Conservation (phyloP, 2,888 invertebrate species). For the Idaea aversata region DNA sequence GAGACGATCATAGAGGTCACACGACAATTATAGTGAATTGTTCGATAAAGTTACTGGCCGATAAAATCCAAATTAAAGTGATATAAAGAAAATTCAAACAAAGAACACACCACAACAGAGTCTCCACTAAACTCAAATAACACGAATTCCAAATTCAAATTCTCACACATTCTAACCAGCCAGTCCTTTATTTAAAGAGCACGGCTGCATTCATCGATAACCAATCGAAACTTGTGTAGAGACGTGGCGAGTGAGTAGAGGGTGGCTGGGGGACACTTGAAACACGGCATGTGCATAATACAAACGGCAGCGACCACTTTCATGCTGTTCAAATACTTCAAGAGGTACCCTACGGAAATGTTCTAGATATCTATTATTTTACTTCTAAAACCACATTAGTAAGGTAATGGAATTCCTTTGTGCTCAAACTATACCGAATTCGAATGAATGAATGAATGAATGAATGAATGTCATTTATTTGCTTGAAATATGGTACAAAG, state of each 20-base stretch:
- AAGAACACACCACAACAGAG: too few species aligned
- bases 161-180: background rate
- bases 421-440: too few species aligned
- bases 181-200: background rate
- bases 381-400: too few species aligned
- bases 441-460: too few species aligned
- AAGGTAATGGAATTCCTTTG: too few species aligned
- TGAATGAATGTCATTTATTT: too few species aligned
- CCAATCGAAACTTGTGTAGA: constrained; percentile 31
- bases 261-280: constrained; percentile 5
- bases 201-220: constrained; percentile 16
- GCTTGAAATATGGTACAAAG: too few species aligned
- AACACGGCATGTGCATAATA: constrained; percentile 20
- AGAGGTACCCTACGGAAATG: background rate
- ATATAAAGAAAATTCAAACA: too few species aligned
- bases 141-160: background rate
- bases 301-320: constrained; percentile 7
- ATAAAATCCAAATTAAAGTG: too few species aligned
- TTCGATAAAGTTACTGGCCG: too few species aligned
- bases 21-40: too few species aligned
- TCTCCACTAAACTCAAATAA: background rate
- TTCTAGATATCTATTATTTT: background rate
- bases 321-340: background rate
- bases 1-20: too few species aligned
- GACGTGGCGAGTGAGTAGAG: constrained; percentile 19